A percentile compares a stretch with the other conserved stretches of the same genome.
Conservation (phyloP, 1,140 invertebrate species). For the Drosophila seguyi region DNA sequence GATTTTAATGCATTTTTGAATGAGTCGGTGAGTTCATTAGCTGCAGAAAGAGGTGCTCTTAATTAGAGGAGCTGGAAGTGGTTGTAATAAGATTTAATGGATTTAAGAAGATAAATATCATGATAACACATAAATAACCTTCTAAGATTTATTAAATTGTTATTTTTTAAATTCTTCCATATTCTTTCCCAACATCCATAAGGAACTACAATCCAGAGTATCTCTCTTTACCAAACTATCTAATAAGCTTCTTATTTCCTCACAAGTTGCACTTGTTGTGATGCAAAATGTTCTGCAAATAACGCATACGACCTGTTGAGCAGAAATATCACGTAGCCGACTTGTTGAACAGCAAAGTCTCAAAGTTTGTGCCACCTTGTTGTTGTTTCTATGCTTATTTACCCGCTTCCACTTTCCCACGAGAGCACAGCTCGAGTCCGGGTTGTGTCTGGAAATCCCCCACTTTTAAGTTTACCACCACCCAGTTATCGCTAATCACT, state of each 20-base stretch:
- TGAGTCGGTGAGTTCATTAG: slow-evolving; percentile 39
- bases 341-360: slow-evolving; percentile 11
- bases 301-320: slow-evolving; percentile 25
- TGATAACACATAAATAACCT: too few relatives aligned
- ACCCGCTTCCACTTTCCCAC: neutral
- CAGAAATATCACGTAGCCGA: slow-evolving; percentile 20
- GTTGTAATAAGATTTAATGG: neutral
- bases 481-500: slow-evolving; percentile 35
- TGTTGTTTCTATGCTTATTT: slow-evolving; percentile 3
- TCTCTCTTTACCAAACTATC: neutral
- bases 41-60: neutral
- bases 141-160: too few relatives aligned
- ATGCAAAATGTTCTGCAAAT: slow-evolving; percentile 4
- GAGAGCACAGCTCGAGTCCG: slow-evolving; percentile 3
- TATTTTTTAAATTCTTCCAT: too few relatives aligned
- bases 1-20: slow-evolving; percentile 47
- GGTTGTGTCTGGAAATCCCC: neutral
- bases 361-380: neutral
- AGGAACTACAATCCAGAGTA: too few relatives aligned
- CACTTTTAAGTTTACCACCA: slow-evolving; percentile 12
- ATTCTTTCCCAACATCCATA: too few relatives aligned
- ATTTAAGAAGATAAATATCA: neutral
- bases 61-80: neutral
- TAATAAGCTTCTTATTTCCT: slow-evolving; percentile 1
- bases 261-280: neutral